Conservation (phyloP, 2,113 vertebrate genomes). For the Brachyhypopomus occidentalis region DNA sequence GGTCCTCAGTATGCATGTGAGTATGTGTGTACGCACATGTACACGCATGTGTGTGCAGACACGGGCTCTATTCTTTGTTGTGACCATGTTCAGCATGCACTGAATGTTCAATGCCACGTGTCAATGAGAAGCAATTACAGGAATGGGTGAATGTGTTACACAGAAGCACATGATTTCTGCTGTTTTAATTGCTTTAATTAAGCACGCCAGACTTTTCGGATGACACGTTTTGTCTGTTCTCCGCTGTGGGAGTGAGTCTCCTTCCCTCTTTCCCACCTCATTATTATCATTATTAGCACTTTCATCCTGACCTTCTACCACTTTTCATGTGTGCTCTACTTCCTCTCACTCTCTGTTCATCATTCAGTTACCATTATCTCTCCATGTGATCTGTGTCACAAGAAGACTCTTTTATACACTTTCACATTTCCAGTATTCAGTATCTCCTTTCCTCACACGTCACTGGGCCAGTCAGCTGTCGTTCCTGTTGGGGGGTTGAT, state of each 20-base stretch:
- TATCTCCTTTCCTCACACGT: not conserved
- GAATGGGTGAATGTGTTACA: slow-evolving; percentile 56
- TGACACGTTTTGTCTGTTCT: not conserved
- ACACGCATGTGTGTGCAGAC: slow-evolving; percentile 30
- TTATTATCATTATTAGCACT: not conserved
- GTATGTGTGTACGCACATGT: not conserved
- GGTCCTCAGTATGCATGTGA: not conserved
- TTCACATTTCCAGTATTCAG: not conserved
- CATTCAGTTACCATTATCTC: not conserved
- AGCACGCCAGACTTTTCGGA: slow-evolving; percentile 32
- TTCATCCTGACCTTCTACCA: not conserved
- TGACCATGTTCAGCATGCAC: slow-evolving; percentile 47
- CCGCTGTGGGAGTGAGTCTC: not conserved
- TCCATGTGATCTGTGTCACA: not conserved
- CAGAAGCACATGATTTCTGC: slow-evolving; percentile 49
- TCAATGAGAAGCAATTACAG: slow-evolving; percentile 60
- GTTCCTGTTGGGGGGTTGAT: slow-evolving; percentile 2
- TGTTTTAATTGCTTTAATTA: slow-evolving; percentile 61
- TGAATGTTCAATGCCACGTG: slow-evolving; percentile 54
- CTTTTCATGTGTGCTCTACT: not conserved
- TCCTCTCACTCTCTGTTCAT: slow-evolving; percentile 49
- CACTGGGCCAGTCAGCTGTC: not conserved
- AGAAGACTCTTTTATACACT: too few relatives aligned
- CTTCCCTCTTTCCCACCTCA: not conserved
- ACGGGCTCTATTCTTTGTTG: slow-evolving; percentile 37